Evolutionary conservation across 2,888 invertebrate genomes (phyloP), one percentile per base, ranked within the genome.

Genomic region (Drosophila maculinotata): DNA sequence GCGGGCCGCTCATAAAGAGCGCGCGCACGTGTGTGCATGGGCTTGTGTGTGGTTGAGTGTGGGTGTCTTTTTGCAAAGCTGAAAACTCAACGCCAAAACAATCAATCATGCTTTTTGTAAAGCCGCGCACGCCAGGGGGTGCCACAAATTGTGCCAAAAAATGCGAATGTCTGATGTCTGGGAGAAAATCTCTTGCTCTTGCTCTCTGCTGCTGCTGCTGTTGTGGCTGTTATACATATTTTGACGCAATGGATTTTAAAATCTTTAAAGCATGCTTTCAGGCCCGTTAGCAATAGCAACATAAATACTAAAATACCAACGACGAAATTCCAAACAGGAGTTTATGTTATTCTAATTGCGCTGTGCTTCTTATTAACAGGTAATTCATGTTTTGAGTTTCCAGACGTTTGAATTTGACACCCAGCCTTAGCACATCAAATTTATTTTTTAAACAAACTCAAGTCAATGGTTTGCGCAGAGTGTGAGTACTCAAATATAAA

Each of bases 71-170:
- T 41, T 38, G 58, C 25, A 28, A 57, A 38, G 44, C 49, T 57
- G 64, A 28, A 53, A 60, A 80, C 47, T 65, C 73, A 68, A 67
- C 68, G 57, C 65, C 62, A 63, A 59, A 66, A 78, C 83, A 80
- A 83, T 83, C 82, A 85, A 83, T 83, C 82, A 83, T 83, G 78
- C 69, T 68, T 69, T 63, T 58, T 48, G 30, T 53, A 36, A 33
- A 23, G 39, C 33, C 52, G 2, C 41, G 17, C 56, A 25, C 65
- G 47, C 57, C 38, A 20, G 31, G 12, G 30, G 25, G 17, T 47
- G 38, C 66, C 69, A 57, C 70, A 76, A 78, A 64, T 64, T 64
- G 67, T 66, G 56, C 56, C 45, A 60, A 69, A 67, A 74, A 66
- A 45, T 35, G 14, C 30, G n/a, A 41, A 33, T 26, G 33, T 17